These are phyloP conservation scores for Lasiommata megera DNA, from an alignment of 2,888 invertebrate species.

Conservation along the genomic window DNA sequence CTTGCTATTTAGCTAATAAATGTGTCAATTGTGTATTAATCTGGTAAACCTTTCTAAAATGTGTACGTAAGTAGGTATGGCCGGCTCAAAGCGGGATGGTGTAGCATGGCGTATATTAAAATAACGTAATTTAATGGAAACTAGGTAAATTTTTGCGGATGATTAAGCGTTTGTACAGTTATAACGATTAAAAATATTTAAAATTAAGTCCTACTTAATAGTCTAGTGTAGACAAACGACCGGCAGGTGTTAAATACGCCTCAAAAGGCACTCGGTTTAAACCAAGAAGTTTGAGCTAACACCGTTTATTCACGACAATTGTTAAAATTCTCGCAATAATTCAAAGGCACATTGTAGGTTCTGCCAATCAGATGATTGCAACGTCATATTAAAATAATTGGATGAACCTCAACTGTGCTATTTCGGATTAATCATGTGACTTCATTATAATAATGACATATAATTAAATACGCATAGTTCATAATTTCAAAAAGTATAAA, in stretches of 20 bases:
- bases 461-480: too few relatives aligned
- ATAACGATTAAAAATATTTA: conserved; percentile 61
- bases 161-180: conserved; percentile 77
- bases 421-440: too few relatives aligned
- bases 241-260: conserved; percentile 45
- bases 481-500: too few relatives aligned
- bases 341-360: too few relatives aligned
- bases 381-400: too few relatives aligned
- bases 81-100: conserved; percentile 62
- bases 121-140: conserved; percentile 43
- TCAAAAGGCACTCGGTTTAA: conserved; percentile 52
- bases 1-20: background rate
- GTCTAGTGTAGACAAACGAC: conserved; percentile 63
- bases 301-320: too few relatives aligned
- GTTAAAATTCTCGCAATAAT: too few relatives aligned
- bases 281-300: background rate
- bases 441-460: too few relatives aligned
- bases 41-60: conserved; percentile 72
- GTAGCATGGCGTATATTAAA: conserved; percentile 32
- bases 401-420: too few relatives aligned
- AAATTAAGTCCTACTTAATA: conserved; percentile 60
- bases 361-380: too few relatives aligned
- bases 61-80: conserved; percentile 69
- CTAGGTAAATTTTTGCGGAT: conserved; percentile 74
- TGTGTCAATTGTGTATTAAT: conserved; percentile 16